These are phyloP conservation scores for Drosophila malerkotliana DNA, from an alignment of 1,140 invertebrate species.

Conservation along the genomic window DNA sequence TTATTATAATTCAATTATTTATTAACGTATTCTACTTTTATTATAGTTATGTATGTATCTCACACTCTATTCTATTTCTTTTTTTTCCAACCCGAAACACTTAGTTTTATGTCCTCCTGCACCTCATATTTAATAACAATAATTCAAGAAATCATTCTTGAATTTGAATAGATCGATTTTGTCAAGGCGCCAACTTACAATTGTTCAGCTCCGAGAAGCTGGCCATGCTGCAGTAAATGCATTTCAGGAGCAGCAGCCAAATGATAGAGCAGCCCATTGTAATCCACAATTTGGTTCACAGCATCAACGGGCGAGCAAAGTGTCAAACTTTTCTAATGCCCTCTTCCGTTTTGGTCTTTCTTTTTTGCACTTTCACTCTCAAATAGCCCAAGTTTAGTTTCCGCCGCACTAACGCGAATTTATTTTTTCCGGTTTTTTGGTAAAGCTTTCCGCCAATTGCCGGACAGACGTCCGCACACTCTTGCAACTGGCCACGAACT, in stretches of 20 bases:
- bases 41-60: too few relatives aligned
- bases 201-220: constrained; percentile 68
- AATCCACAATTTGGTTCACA: constrained; percentile 33
- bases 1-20: too few relatives aligned
- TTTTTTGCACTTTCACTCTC: constrained; percentile 63
- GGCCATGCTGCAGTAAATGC: constrained; percentile 25
- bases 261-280: constrained; percentile 26
- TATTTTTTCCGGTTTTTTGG: constrained; percentile 42
- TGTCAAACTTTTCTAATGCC: constrained; percentile 34
- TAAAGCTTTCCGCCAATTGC: constrained; percentile 43
- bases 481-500: constrained; percentile 71
- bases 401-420: constrained; percentile 62
- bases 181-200: constrained; percentile 46
- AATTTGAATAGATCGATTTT: not conserved
- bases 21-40: too few relatives aligned
- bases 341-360: constrained; percentile 9
- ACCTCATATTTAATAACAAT: too few relatives aligned
- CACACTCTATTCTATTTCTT: too few relatives aligned
- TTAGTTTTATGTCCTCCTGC: too few relatives aligned
- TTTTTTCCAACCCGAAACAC: too few relatives aligned
- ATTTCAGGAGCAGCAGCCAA: constrained; percentile 49
- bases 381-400: constrained; percentile 55
- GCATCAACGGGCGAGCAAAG: constrained; percentile 36
- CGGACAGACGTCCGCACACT: constrained; percentile 64
- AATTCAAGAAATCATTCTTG: not conserved